Base-by-base conservation (phyloP, 2,797 vertebrate genomes). In the Florisuga fusca region DNA sequence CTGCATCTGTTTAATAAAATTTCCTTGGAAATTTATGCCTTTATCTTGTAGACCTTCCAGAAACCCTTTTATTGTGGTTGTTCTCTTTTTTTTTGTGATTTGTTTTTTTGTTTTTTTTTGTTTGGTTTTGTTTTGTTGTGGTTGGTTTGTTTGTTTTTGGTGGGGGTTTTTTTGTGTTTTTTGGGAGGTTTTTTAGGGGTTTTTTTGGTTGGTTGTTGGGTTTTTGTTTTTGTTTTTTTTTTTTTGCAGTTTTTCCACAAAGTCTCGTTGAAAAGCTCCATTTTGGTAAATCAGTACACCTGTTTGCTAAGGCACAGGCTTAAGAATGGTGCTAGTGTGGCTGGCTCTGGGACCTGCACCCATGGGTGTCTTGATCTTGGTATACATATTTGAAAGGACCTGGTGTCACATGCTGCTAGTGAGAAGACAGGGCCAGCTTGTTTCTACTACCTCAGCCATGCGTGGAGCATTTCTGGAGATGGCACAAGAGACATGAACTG, bases 221-320 rank as follows among this genome's bases (percentile, higher is more conserved):
- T 14, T 41, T 8, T 36, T 36, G 8, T 36, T 36, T 36, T 36
- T 41, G 36, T 36, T 36, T 36, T 36, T 36, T 36, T 36, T 41
- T 29, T 86, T 79, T 53, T 6, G 18, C 58, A 31, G n/a, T 10
- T 74, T 50, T 10, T 62, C 6, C 6, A 43, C 7, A 15, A 63
- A 33, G n/a, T 3, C 10, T 71, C 72, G 46, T 78, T 33, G 54
- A 36, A 13, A 16, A 76, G 9, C 2, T 1, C 1, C 1, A 1
- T 19, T 84, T 71, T 79, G 33, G 25, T 31, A 84, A 48, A n/a
- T 7, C 1, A 5, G 9, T 61, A 9, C n/a, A 11, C 5, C 8
- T 2, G 1, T 29, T 79, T 87, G 10, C 11, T 51, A 84, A 63
- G 46, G 12, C 33, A 69, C 5, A 25, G 45, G 27, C 27, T 27